Evolutionary conservation across 2,113 vertebrate species (phyloP).

Genomic region (Chloroceryle aenea): DNA sequence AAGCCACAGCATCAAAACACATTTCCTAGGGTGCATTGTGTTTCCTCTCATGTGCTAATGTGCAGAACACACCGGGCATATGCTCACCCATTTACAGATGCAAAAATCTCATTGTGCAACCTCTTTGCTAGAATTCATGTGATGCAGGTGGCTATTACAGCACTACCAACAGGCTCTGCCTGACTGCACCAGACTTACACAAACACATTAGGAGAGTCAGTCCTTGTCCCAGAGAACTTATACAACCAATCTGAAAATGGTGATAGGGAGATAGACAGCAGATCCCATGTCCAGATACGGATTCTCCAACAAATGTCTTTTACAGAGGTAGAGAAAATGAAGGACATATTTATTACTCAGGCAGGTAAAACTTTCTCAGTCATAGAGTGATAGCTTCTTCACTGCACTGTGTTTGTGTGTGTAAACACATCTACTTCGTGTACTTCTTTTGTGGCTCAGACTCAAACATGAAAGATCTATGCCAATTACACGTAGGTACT

Average conservation of each 20-base stretch:
- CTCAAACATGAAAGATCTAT: not conserved
- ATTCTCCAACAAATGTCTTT: not conserved
- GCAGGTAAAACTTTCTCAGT: not conserved
- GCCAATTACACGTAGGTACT: not conserved
- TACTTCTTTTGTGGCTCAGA: not conserved
- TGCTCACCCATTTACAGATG: accelerated
- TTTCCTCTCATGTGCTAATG: not conserved
- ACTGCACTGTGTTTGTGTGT: not conserved
- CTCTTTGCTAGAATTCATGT: not conserved
- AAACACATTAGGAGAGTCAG: not conserved
- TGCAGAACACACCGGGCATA: not conserved
- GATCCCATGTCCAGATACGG: not conserved
- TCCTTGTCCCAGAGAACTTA: not conserved
- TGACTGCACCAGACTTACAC: not conserved
- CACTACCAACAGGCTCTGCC: not conserved
- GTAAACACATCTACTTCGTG: not conserved
- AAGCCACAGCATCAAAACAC: not conserved
- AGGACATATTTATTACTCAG: not conserved
- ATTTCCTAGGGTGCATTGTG: not conserved
- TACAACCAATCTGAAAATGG: not conserved
- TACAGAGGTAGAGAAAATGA: not conserved
- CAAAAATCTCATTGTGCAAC: not conserved
- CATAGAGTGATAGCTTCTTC: not conserved
- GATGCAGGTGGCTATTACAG: not conserved
- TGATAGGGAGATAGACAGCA: not conserved